Base-by-base conservation (phyloP, 1,140 invertebrate genomes). In the Triops longicaudatus region DNA sequence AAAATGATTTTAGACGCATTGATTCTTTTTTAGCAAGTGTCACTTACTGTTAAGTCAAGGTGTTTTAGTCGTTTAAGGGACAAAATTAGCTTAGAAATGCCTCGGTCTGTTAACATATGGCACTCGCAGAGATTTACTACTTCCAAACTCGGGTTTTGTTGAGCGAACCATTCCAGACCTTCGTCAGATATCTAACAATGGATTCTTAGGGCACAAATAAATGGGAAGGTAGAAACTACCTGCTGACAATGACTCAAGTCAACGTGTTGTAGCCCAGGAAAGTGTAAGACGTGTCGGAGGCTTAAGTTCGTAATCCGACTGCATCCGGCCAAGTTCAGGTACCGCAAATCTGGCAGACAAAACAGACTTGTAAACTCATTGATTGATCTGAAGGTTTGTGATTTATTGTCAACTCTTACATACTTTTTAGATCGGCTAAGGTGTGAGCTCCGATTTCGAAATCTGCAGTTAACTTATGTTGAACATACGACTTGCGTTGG, bases 271-370 rank as follows among this genome's bases (percentile, higher is more conserved):
- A 92, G 83, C 82, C 91, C 90, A 41, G 85, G 83, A 80, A 91
- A 90, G 73, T 86, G 86, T 73, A 92, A 87, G 9, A 88, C 87
- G 80, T 91, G 88, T 72, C 86, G 88, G 1, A 92, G 80, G 78
- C 90, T 90, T 5, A 90, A 87, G 84, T 92, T 90, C 41, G 90
- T 90, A 14, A 92, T 87, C 81, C 86, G 87, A 79, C 88, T 89
- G 81, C 91, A 92, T 2, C 87, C 86, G 73, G 87, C 87, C 7
- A 92, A 82, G 82, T 91, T 87, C 3, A 92, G 83, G 50, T 87
- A 83, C 77, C 81, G 84, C 4, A 92, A 83, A 17, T 87, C 81
- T 77, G 75, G 77, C 72, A 84, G n/a, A 78, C 26, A 50, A 78
- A 26, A 73, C 72, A 76, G 6, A 14, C 14, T 37, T 73, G 22